Evolutionary conservation across 2,797 vertebrate species (phyloP).

Genomic region (Semaprochilodus insignis): DNA sequence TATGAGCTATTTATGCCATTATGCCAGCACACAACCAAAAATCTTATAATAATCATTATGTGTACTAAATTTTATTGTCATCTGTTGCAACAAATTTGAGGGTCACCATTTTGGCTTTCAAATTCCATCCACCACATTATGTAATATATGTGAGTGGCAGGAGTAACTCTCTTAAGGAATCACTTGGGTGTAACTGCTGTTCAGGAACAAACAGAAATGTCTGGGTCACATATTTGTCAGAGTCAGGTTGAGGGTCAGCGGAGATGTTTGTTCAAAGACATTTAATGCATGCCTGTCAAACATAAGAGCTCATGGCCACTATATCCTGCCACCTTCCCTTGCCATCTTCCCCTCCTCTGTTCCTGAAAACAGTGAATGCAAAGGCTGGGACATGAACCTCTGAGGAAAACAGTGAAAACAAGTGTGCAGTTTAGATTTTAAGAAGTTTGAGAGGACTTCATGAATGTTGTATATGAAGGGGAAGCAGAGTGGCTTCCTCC

Average conservation of each 20-base stretch:
- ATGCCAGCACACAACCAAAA: not conserved
- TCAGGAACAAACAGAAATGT: conserved; percentile 43
- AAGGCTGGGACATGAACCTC: not conserved
- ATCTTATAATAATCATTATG: not conserved
- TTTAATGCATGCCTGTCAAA: conserved; percentile 5
- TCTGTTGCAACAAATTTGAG: not conserved
- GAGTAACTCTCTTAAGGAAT: not conserved
- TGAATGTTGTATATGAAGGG: conserved; percentile 52
- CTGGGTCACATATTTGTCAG: conserved; percentile 38
- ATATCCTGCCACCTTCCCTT: not conserved
- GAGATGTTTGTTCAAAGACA: conserved; percentile 45
- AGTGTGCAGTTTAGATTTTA: conserved; percentile 37
- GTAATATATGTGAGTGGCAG: not conserved
- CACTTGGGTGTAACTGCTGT: conserved; percentile 22
- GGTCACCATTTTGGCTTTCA: not conserved
- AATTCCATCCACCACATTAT: conserved; percentile 4
- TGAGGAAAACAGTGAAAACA: conserved; percentile 21
- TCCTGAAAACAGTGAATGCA: not conserved
- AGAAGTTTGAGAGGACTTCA: conserved; percentile 34
- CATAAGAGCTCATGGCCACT: not conserved
- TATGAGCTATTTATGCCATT: not conserved
- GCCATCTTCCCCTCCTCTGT: not conserved
- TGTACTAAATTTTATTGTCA: not conserved
- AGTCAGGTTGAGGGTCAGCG: conserved; percentile 34
- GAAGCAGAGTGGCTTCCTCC: conserved; percentile 54